phyloP scores from a whole-genome alignment of 1,140 invertebrate genomes.

The Orussus abietinus region DNA sequence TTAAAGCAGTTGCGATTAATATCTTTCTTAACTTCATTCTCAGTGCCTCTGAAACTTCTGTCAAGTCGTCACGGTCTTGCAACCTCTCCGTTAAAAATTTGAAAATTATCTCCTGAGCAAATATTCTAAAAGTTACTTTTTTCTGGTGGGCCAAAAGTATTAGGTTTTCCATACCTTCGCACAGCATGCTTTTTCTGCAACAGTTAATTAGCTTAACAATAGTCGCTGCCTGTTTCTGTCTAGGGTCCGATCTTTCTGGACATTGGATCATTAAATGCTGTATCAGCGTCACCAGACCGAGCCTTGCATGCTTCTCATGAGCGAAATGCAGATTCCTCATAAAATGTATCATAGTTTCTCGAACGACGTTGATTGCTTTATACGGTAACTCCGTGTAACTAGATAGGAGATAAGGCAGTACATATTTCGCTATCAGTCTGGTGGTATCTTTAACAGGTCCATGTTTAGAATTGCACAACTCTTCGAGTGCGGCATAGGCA shows the following conservation, averaged over 20 bases:
- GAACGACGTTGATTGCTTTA: constrained; percentile 43
- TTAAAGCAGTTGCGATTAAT: constrained; percentile 53
- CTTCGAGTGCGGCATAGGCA: constrained; percentile 49
- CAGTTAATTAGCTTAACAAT: constrained; percentile 52
- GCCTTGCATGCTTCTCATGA: constrained; percentile 40
- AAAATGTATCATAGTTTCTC: constrained; percentile 55
- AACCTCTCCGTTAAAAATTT: constrained; percentile 45
- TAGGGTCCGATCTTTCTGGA: constrained; percentile 58
- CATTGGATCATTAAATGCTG: constrained; percentile 59
- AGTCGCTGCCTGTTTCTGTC: constrained; percentile 54
- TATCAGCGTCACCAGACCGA: constrained; percentile 51
- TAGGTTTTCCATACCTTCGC: constrained; percentile 52
- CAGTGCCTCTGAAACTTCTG: constrained; percentile 3
- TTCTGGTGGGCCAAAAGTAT: constrained; percentile 51
- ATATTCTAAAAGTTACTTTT: constrained; percentile 53
- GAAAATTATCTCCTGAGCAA: constrained; percentile 58
- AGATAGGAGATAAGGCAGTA: constrained; percentile 51
- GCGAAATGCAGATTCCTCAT: constrained; percentile 48
- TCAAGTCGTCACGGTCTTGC: constrained; percentile 26
- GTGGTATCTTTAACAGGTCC: constrained; percentile 49
- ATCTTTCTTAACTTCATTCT: constrained; percentile 41
- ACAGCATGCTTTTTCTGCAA: constrained; percentile 39
- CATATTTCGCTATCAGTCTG: constrained; percentile 50
- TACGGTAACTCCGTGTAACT: constrained; percentile 42
- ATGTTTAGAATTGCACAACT: constrained; percentile 51